A percentile compares a stretch with the other conserved stretches of the same genome.
These are phyloP conservation scores for Scylla paramamosain DNA, from an alignment of 1,140 invertebrate genomes.

Conservation along the genomic window DNA sequence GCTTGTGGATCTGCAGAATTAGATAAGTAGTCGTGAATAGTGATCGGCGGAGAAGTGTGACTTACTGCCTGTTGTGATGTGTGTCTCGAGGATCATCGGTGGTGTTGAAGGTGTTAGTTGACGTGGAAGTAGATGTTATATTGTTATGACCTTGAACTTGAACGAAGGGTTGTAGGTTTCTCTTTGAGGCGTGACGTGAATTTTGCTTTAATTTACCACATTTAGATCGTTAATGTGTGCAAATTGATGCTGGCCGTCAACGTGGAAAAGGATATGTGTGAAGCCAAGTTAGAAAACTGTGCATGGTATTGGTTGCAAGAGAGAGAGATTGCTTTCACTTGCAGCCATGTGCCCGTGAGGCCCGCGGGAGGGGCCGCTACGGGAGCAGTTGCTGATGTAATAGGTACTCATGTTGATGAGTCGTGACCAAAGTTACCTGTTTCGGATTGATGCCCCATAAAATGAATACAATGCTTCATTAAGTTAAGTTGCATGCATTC, in stretches of 20 bases:
- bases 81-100: not conserved
- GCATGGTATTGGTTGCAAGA: not conserved
- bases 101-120: not conserved
- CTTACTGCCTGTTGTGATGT: too few species aligned
- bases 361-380: not conserved
- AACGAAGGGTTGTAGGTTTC: conserved; percentile 64
- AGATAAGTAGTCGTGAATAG: not conserved
- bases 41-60: not conserved
- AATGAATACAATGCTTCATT: too few species aligned
- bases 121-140: not conserved
- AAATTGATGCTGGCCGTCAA: not conserved
- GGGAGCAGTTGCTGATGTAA: not conserved
- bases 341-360: conserved; percentile 50
- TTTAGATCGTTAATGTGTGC: too few species aligned
- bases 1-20: not conserved
- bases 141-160: conserved; percentile 74
- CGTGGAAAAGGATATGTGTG: not conserved
- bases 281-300: not conserved
- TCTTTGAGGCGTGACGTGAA: not conserved
- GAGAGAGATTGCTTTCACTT: conserved; percentile 28
- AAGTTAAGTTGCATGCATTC: too few species aligned
- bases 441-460: too few species aligned
- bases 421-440: too few species aligned
- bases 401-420: not conserved
- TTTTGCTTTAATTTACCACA: not conserved